phyloP scores from a whole-genome alignment of 2,113 vertebrate genomes.

The Cacatua alba region DNA sequence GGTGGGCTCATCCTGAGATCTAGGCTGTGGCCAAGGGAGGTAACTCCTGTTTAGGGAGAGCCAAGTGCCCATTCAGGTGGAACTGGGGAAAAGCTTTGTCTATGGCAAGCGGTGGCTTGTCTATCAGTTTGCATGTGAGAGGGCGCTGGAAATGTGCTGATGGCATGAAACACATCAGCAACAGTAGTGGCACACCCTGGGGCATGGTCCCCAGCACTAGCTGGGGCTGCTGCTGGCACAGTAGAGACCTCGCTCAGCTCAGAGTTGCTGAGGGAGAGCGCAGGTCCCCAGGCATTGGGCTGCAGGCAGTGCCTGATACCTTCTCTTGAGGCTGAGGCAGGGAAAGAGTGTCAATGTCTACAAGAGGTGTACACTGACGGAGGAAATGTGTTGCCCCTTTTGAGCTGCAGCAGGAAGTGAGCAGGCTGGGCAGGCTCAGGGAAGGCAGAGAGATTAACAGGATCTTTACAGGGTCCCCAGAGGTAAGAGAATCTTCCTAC shows the following conservation, averaged over 20 bases:
- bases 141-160: neutral
- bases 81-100: neutral
- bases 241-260: fast-evolving
- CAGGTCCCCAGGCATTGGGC: no score
- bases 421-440: neutral
- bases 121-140: neutral
- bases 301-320: neutral
- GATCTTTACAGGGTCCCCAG: neutral
- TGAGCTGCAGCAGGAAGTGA: neutral
- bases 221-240: neutral
- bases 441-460: neutral
- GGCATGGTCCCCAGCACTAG: fast-evolving
- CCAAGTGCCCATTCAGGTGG: fast-evolving
- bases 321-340: neutral
- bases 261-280: neutral
- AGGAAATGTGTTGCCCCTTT: neutral
- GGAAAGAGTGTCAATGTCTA: neutral
- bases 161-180: neutral
- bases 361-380: neutral
- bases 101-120: neutral
- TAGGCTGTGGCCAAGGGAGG: neutral
- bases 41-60: neutral
- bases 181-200: neutral
- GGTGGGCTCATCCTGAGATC: neutral
- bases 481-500: neutral